Evolutionary conservation across 2,888 invertebrate genomes (phyloP).

Genomic region (Leucoptera coffeella): DNA sequence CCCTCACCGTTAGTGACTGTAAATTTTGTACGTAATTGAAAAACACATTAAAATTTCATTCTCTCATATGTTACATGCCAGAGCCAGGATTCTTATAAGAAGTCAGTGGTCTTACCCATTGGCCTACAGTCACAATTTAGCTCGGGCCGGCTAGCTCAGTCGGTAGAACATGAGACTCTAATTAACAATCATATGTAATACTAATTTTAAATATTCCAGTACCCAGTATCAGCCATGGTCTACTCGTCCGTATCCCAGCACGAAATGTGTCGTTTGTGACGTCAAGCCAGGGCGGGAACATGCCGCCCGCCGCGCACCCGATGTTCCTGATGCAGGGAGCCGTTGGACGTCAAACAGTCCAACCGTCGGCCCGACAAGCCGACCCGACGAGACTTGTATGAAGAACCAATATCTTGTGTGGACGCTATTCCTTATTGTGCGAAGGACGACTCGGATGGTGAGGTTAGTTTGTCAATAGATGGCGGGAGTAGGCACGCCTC

Average conservation of each 20-base stretch:
- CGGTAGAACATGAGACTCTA: too few relatives aligned
- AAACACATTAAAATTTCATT: too few relatives aligned
- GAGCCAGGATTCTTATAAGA: too few relatives aligned
- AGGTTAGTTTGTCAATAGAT: constrained; percentile 37
- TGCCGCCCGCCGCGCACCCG: constrained; percentile 25
- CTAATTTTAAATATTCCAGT: too few relatives aligned
- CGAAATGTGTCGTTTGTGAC: constrained; percentile 65
- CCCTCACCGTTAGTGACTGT: too few relatives aligned
- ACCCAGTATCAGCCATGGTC: too few relatives aligned
- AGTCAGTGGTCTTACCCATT: too few relatives aligned
- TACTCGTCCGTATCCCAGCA: constrained; percentile 61
- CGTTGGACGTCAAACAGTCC: constrained; percentile 13
- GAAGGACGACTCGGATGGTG: constrained; percentile 29
- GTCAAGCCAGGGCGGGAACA: constrained; percentile 43
- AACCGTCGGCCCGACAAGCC: constrained; percentile 18
- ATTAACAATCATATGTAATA: too few relatives aligned
- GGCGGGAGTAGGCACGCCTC: constrained; percentile 34
- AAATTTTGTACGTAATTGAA: too few relatives aligned
- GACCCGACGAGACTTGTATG: constrained; percentile 13
- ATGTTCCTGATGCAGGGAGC: constrained; percentile 37
- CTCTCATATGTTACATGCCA: too few relatives aligned
- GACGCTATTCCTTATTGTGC: constrained; percentile 19
- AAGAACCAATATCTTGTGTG: constrained; percentile 26
- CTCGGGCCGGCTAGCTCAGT: too few relatives aligned
- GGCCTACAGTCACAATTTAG: too few relatives aligned